phyloP scores from a whole-genome alignment of 1,140 invertebrate species.

The Hyphantria cunea region DNA sequence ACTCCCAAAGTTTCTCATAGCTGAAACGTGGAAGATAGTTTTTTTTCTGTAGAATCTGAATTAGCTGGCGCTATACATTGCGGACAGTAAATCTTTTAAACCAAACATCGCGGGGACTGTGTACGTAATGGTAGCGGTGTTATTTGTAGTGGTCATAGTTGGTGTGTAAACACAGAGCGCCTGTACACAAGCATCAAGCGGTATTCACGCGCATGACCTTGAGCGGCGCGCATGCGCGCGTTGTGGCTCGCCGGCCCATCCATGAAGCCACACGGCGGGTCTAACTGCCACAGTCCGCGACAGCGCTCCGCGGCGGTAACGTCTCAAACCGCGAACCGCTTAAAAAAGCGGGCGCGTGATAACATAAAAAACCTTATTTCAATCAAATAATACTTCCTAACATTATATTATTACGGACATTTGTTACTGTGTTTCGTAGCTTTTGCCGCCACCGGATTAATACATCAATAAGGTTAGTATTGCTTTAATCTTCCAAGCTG shows the following conservation, averaged over 20 bases:
- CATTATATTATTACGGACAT: slow-evolving; percentile 7
- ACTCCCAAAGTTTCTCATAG: slow-evolving; percentile 17
- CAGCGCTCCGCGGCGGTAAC: slow-evolving; percentile 40
- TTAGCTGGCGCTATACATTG: slow-evolving; percentile 9
- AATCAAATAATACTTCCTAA: slow-evolving; percentile 35
- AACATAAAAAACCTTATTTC: slow-evolving; percentile 36
- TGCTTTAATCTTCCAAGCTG: slow-evolving; percentile 51
- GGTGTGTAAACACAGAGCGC: slow-evolving; percentile 27
- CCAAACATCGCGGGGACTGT: slow-evolving; percentile 20
- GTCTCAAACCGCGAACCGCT: slow-evolving; percentile 35
- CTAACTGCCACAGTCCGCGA: slow-evolving; percentile 50
- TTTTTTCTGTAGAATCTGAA: slow-evolving; percentile 10
- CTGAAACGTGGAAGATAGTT: slow-evolving; percentile 9
- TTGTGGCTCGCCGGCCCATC: slow-evolving; percentile 22
- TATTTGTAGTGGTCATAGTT: slow-evolving; percentile 21
- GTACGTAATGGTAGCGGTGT: slow-evolving; percentile 23
- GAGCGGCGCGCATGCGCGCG: slow-evolving; percentile 48
- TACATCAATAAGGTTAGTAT: slow-evolving; percentile 42
- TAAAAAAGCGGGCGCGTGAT: slow-evolving; percentile 40
- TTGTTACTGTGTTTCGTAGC: slow-evolving; percentile 18
- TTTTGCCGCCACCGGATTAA: slow-evolving; percentile 1
- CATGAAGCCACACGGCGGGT: slow-evolving; percentile 32
- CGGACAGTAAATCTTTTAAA: slow-evolving; percentile 31
- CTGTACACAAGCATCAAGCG: slow-evolving; percentile 23
- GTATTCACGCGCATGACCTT: slow-evolving; percentile 53